Percentiles rank a stretch among this genome's conserved stretches.
phyloP scores from a whole-genome alignment of 2,113 vertebrate genomes.

The Ochotona princeps region DNA sequence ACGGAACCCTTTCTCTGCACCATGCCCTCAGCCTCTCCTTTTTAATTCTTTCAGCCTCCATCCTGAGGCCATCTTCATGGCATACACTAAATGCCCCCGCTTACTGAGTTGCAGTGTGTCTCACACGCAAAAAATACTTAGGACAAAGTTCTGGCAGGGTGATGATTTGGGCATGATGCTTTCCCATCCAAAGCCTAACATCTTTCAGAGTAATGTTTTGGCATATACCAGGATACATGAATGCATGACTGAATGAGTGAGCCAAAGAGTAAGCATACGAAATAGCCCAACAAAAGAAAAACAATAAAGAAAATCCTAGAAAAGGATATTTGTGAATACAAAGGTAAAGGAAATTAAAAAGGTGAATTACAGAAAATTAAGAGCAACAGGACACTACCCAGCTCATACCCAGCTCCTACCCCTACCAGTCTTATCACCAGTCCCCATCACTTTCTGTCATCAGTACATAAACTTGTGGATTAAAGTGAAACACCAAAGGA shows the following conservation, averaged over 20 bases:
- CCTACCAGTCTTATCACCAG: too few species aligned
- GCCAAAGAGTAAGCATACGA: background rate
- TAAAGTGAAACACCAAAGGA: constrained; percentile 27
- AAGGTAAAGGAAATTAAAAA: background rate
- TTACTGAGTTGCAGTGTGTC: background rate
- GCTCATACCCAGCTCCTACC: background rate
- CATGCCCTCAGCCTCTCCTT: background rate
- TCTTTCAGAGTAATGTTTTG: background rate
- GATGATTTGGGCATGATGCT: background rate
- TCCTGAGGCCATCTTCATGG: background rate
- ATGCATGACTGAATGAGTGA: background rate
- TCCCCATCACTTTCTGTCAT: background rate
- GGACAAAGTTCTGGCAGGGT: background rate
- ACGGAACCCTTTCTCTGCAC: background rate
- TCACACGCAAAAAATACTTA: background rate
- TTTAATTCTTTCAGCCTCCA: background rate
- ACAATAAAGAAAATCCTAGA: background rate
- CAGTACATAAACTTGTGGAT: background rate
- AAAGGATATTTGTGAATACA: background rate
- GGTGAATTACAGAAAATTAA: background rate
- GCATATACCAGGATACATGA: background rate
- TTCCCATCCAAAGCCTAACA: background rate
- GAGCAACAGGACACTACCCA: background rate
- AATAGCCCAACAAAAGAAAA: background rate
- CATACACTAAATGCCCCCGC: background rate